Evolutionary conservation across 2,113 vertebrate species (phyloP), one percentile per base, ranked within the genome.

Genomic region (Pavo muticus): DNA sequence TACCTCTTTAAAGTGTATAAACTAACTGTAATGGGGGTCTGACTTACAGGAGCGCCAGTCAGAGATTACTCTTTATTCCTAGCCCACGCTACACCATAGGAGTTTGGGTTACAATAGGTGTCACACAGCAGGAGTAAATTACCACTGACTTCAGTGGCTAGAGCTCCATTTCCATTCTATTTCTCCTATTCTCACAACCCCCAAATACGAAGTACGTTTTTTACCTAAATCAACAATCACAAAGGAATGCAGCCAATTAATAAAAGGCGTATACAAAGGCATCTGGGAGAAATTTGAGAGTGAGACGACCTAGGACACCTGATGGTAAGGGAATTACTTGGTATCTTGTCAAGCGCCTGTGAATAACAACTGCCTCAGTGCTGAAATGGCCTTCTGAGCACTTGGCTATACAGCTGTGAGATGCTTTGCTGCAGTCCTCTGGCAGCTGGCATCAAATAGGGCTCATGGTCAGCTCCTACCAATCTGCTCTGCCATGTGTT

Each of bases 401-500:
- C 35, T 48, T 60, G 35, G 60, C 63, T 56, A 45, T 11, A 57
- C 54, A 20, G 76, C 37, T 72, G n/a, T 27, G 42, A 86, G 59
- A 84, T 44, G 3, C 56, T 90, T 74, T 9, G 6, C 72, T 67
- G 75, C 47, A 90, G 48, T 42, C 29, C 48, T 56, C 84, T 80
- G 75, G 64, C 59, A 92, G 35, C 40, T 79, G 84, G 60, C 35
- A 54, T 78, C 14, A 3, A 57, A 20, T 48, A 48, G 10, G 23
- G 72, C 85, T 93, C 35, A 1, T 69, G 60, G 67, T 91, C 87
- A 77, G 79, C 68, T 92, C 61, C 78, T 84, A 57, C 84, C 47
- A 67, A 54, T 93, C 83, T 95, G 89, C 75, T 65, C 81, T 95
- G 76, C 87, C 87, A 79, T 52, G 56, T 72, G 59, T 84, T 96